A percentile compares a stretch with the other conserved stretches of the same genome.
These are phyloP conservation scores for Heliconius melpomene DNA, from an alignment of 1,140 invertebrate species.

Conservation along the genomic window DNA sequence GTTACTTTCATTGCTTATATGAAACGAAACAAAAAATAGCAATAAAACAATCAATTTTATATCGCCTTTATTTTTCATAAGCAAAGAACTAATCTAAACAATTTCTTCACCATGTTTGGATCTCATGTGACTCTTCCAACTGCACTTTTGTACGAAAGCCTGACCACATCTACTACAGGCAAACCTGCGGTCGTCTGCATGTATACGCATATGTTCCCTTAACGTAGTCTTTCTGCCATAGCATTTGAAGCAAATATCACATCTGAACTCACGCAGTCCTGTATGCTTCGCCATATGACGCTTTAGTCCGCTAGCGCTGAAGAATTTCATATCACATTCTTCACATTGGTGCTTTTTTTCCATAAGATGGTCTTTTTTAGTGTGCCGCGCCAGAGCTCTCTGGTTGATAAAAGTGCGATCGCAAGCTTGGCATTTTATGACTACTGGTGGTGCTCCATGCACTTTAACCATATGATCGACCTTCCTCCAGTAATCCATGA, in stretches of 20 bases:
- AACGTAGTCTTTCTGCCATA: constrained; percentile 90
- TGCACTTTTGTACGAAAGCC: constrained; percentile 71
- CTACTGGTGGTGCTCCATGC: constrained; percentile 53
- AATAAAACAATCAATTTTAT: neutral
- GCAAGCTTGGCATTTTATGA: constrained; percentile 60
- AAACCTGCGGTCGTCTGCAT: constrained; percentile 56
- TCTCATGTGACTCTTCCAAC: constrained; percentile 65
- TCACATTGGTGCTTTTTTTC: constrained; percentile 55
- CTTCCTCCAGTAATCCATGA: constrained; percentile 60
- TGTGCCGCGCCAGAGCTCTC: constrained; percentile 51
- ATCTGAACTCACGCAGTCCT: constrained; percentile 87
- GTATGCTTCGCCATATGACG: constrained; percentile 88
- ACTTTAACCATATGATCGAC: constrained; percentile 58
- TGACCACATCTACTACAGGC: constrained; percentile 52
- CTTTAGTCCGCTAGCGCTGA: constrained; percentile 86
- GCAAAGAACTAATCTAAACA: neutral
- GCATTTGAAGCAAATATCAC: constrained; percentile 88
- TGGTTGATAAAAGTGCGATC: constrained; percentile 54
- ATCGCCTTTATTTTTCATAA: neutral
- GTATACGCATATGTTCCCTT: constrained; percentile 84
- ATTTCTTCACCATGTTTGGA: constrained; percentile 57
- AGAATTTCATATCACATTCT: constrained; percentile 87
- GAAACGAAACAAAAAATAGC: neutral
- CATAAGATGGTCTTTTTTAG: constrained; percentile 60
- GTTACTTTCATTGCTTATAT: neutral